Conservation (phyloP, 2,888 invertebrate genomes). For the Torymus tubicola region DNA sequence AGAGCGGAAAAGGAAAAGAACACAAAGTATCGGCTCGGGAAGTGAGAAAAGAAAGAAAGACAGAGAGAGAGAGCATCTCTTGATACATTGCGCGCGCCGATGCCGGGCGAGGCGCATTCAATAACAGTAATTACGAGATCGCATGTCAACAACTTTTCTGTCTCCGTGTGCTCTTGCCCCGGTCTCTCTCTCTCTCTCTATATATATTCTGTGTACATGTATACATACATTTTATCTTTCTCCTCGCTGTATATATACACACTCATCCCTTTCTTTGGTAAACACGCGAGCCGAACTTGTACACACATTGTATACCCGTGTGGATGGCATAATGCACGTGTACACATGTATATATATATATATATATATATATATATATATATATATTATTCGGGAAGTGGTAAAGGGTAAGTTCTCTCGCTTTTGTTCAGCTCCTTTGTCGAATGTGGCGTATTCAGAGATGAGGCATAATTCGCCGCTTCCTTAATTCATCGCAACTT, state of each 20-base stretch:
- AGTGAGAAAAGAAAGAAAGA: constrained; percentile 11
- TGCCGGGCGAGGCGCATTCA: constrained; percentile 14
- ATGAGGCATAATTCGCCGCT: constrained; percentile 27
- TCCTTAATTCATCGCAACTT: constrained; percentile 47
- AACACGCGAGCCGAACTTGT: constrained; percentile 39
- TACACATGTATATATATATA: no score
- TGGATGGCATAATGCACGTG: neutral
- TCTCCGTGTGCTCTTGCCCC: constrained; percentile 16
- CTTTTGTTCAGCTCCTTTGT: constrained; percentile 28
- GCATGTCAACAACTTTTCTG: constrained; percentile 56
- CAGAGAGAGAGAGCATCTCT: neutral
- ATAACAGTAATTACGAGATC: constrained; percentile 58
- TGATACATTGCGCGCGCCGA: constrained; percentile 1
- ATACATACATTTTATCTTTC: no score
- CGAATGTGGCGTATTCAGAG: neutral
- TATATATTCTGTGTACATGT: no score
- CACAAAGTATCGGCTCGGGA: constrained; percentile 20
- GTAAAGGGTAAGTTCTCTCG: constrained; percentile 9
- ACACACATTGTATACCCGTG: constrained; percentile 1
- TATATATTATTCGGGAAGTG: constrained; percentile 33
- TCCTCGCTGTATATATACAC: no score
- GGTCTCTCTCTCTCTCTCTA: constrained; percentile 10
- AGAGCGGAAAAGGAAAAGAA: constrained; percentile 34
- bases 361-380: no score
- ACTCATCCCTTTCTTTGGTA: constrained; percentile 41